These are phyloP conservation scores for Nerophis ophidion DNA, from an alignment of 2,113 vertebrate genomes.

Conservation along the genomic window DNA sequence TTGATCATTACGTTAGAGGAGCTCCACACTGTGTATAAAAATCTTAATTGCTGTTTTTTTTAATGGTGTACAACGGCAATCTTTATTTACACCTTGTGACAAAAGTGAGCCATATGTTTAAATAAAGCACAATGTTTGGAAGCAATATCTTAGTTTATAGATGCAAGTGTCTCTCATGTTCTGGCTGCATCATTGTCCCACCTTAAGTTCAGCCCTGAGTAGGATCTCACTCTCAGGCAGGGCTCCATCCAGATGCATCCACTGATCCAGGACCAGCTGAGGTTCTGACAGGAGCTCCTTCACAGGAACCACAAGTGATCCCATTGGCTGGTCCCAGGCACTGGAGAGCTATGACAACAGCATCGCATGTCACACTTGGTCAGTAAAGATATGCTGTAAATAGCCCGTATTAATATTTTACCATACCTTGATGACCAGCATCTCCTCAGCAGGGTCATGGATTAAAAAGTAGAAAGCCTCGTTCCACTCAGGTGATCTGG, in stretches of 20 bases:
- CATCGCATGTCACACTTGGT: background rate
- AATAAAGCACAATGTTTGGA: background rate
- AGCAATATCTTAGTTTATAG: background rate
- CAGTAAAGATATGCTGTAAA: background rate
- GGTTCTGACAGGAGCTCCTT: slow-evolving; percentile 73
- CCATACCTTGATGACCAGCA: slow-evolving; percentile 79
- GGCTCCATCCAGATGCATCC: slow-evolving; percentile 73
- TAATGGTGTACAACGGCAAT: no score
- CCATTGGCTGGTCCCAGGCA: slow-evolving; percentile 72
- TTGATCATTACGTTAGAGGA: no score
- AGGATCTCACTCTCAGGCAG: slow-evolving; percentile 76
- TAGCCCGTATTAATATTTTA: background rate
- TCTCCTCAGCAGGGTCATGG: slow-evolving; percentile 71
- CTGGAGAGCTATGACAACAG: slow-evolving; percentile 59
- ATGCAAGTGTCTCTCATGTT: no score
- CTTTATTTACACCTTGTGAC: no score
- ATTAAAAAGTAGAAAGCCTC: slow-evolving; percentile 79
- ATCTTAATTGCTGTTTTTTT: no score
- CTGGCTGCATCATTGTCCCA: slow-evolving; percentile 37
- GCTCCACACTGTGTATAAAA: no score
- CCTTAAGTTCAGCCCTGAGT: slow-evolving; percentile 81
- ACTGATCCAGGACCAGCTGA: slow-evolving; percentile 75
- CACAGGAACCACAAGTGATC: slow-evolving; percentile 75
- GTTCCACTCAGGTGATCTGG: slow-evolving; percentile 76
- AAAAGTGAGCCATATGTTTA: no score